Base-by-base conservation (phyloP, 1,140 invertebrate species). In the Lasaia peninsularis region DNA sequence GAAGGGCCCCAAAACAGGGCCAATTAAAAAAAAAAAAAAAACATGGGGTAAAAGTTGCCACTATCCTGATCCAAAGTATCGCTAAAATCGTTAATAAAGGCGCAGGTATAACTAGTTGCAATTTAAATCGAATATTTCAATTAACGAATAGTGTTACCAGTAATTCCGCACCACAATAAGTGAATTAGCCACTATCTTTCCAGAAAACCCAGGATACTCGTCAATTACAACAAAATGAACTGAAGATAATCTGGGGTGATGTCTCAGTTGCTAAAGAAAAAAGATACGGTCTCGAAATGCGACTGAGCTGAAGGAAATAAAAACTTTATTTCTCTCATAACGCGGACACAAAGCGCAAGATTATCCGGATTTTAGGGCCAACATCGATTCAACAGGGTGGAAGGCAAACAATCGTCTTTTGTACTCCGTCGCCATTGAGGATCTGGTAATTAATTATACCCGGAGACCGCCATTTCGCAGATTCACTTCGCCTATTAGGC, bases 361-460 rank as follows among this genome's bases (percentile, higher is more conserved):
- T 83, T 80, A 80, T 83, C 78, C 73, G 74, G 75, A 75, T 75
- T 78, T 78, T 76, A 74, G 71, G 78, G 69, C 77, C 72, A 63
- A 75, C 75, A 79, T 80, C 71, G 78, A 74, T 77, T 80, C 76
- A 73, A 60, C 74, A 70, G 71, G 65, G 71, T 60, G 70, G 77
- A 78, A 74, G 66, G 80, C 80, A 80, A 83, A 83, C 78, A 79
- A 80, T 83, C 75, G 75, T 70, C 80, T 79, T 80, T 83, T 83
- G 80, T 83, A 70, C 62, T 64, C 63, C 65, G 55, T 63, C 62
- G 64, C 78, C 70, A 80, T 80, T 80, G 75, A 75, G 75, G 71
- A 73, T 70, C 48, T 65, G 73, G 75, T 79, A 79, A 83, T 83
- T 83, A 83, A 83, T 83, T 80, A 80, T 68, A 71, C 60, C 58